Base-by-base conservation (phyloP, 2,113 vertebrate species). In the Carlito syrichta region DNA sequence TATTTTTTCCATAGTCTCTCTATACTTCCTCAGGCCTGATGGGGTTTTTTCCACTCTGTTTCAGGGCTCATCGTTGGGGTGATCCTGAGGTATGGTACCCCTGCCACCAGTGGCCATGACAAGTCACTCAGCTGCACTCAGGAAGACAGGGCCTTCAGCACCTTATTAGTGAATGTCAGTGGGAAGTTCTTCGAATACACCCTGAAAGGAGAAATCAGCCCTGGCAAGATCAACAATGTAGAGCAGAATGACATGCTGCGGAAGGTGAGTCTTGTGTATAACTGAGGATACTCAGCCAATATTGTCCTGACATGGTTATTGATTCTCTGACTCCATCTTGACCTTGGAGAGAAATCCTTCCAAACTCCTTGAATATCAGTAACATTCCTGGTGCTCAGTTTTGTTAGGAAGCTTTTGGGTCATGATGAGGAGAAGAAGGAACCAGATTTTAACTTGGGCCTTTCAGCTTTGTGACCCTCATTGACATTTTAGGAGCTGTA, bases 171-270 rank as follows among this genome's bases (percentile, higher is more conserved):
- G 95, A 99, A 99, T 0, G 98, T 99, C 99, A 99, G 99, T 0
- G 99, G 99, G 63, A 99, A 99, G 98, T 99, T 99, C 98, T 99
- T 99, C 35, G 99, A 99, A 98, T 99, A 99, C 25, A 99, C 99
- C 0, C 99, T 99, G 86, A 99, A 99, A 98, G 99, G 99, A 10
- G 99, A 99, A 97, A 99, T 99, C 97, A 99, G 99, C 98, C 99
- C 99, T 7, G 98, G 98, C 48, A 99, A 99, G 98, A 99, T 99
- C 97, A 99, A 99, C 98, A 99, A 99, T 0, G 99, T 99, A 97
- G 99, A 99, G 98, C 99, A 99, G 98, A 99, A 99, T 62, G 99
- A 99, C 96, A 99, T 99, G 99, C 96, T 99, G 96, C 98, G 99
- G 74, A 99, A 99, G 99, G 99, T 99, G 97, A 98, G 98, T n/a